Evolutionary conservation across 2,888 invertebrate species (phyloP).

Genomic region (Zaprionus bogoriensis): DNA sequence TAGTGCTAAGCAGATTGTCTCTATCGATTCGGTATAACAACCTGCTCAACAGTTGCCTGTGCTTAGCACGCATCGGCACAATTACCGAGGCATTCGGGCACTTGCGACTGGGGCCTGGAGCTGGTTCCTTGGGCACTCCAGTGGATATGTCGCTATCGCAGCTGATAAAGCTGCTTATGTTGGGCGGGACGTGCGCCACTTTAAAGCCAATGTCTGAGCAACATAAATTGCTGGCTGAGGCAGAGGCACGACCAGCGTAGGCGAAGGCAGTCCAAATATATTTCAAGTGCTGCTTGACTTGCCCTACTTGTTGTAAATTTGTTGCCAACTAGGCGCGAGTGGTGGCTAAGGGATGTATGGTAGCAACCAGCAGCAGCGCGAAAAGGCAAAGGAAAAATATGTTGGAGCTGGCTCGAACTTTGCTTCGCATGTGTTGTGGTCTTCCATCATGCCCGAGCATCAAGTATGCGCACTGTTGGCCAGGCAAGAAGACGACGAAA

Average conservation of each 20-base stretch:
- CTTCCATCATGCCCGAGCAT: slow-evolving; percentile 70
- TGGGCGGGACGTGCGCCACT: slow-evolving; percentile 42
- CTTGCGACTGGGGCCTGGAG: no score
- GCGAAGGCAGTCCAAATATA: slow-evolving; percentile 41
- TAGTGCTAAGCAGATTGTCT: not conserved
- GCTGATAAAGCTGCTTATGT: slow-evolving; percentile 49
- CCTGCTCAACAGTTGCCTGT: not conserved
- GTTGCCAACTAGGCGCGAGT: slow-evolving; percentile 12
- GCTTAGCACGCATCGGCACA: slow-evolving; percentile 2
- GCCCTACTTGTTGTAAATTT: slow-evolving; percentile 71
- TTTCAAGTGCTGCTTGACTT: slow-evolving; percentile 73
- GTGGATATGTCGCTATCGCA: not conserved
- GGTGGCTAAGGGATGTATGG: not conserved
- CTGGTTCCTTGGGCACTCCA: not conserved
- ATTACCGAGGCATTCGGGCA: slow-evolving; percentile 32
- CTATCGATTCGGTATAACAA: not conserved
- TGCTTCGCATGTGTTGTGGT: slow-evolving; percentile 77
- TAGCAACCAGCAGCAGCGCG: not conserved
- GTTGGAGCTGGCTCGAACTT: slow-evolving; percentile 47
- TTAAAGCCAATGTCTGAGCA: slow-evolving; percentile 51
- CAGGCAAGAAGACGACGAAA: slow-evolving; percentile 18
- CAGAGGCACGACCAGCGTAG: not conserved
- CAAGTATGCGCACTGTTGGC: slow-evolving; percentile 71
- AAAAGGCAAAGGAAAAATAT: slow-evolving; percentile 23
- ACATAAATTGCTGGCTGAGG: slow-evolving; percentile 39